These are phyloP conservation scores for Ibidorhyncha struthersii DNA, from an alignment of 2,113 vertebrate genomes.

Conservation along the genomic window DNA sequence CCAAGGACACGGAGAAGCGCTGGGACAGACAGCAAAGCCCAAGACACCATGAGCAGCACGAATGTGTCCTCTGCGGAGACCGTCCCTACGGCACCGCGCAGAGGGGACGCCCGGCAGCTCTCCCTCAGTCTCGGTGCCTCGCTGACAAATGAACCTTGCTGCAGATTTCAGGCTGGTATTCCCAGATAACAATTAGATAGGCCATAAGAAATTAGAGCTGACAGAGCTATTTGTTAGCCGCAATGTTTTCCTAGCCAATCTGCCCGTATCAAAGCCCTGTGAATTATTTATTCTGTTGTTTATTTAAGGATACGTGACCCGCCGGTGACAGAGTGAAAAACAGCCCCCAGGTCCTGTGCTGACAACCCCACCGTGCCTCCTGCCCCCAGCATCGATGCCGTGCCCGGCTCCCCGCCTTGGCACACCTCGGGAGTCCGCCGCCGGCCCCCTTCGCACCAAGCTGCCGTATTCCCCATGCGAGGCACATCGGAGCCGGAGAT, in stretches of 20 bases:
- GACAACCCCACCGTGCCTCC: not conserved
- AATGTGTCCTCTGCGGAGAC: accelerated
- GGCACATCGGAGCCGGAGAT: not conserved
- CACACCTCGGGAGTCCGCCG: not conserved
- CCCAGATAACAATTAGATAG: constrained; percentile 85
- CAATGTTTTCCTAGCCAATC: constrained; percentile 61
- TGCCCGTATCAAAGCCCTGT: constrained; percentile 57
- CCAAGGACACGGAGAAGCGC: accelerated
- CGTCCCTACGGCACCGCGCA: accelerated
- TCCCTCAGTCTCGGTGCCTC: not conserved
- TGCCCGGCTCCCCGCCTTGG: not conserved
- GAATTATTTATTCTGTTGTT: constrained; percentile 80
- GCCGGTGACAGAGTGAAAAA: constrained; percentile 70
- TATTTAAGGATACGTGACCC: constrained; percentile 74
- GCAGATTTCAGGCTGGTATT: constrained; percentile 74
- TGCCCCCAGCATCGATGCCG: not conserved
- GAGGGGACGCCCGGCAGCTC: not conserved
- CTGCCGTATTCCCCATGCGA: not conserved
- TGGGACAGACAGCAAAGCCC: not conserved
- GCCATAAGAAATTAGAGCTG: constrained; percentile 81
- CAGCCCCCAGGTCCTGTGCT: not conserved
- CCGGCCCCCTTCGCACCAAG: accelerated
- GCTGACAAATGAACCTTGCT: constrained; percentile 72
- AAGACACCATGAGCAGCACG: not conserved
- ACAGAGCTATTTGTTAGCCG: constrained; percentile 85